A percentile compares a stretch with the other conserved stretches of the same genome.
Evolutionary conservation across 2,113 vertebrate species (phyloP).

Genomic region (Tamias sibiricus): DNA sequence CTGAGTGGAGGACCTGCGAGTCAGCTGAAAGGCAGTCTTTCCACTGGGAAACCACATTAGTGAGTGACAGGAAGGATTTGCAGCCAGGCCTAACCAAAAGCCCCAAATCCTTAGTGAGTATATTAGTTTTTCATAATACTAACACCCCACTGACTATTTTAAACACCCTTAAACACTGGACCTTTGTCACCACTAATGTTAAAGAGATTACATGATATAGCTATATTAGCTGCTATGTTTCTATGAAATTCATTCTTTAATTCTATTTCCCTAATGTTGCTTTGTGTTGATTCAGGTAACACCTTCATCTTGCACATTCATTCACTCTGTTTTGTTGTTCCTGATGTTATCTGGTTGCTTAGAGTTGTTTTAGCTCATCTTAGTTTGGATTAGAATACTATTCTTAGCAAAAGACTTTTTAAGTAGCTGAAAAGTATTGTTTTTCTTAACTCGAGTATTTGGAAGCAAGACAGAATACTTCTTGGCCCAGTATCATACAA

Average conservation of each 20-base stretch:
- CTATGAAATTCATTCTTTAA: background rate
- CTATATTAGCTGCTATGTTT: background rate
- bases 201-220: background rate
- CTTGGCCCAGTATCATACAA: slow-evolving; percentile 1
- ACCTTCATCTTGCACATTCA: no score
- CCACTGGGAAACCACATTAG: rapidly evolving
- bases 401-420: slow-evolving; percentile 18
- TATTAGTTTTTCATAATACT: background rate
- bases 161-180: background rate
- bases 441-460: background rate
- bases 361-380: background rate
- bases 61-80: background rate
- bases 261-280: background rate
- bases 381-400: background rate
- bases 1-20: rapidly evolving
- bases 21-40: background rate
- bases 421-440: background rate
- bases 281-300: background rate
- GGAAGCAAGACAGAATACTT: slow-evolving; percentile 15
- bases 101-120: background rate
- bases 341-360: background rate
- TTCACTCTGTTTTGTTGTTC: background rate
- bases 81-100: background rate
- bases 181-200: background rate
- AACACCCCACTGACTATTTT: background rate